Evolutionary conservation across 1,140 invertebrate species (phyloP).

Genomic region (Pseudobourletiella spinata): DNA sequence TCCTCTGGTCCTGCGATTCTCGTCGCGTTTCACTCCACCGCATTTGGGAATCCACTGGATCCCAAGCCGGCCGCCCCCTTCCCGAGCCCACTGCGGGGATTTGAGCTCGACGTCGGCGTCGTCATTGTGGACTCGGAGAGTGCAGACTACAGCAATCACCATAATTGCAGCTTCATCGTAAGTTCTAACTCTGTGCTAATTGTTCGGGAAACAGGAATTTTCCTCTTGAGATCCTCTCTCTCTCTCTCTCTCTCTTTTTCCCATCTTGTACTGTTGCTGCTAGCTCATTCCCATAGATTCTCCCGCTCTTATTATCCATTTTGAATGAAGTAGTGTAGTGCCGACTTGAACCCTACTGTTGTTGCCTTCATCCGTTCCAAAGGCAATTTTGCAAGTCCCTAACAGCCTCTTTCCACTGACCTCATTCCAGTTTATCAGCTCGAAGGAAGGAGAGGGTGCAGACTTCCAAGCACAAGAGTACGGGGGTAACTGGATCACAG

Average conservation of each 20-base stretch:
- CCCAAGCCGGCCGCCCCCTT: slow-evolving; percentile 36
- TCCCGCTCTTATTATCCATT: too few species aligned
- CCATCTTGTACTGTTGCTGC: too few species aligned
- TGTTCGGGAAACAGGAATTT: too few species aligned
- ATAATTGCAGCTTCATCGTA: slow-evolving; percentile 34
- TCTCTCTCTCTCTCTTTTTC: background rate
- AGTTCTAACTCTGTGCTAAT: too few species aligned
- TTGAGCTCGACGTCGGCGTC: slow-evolving; percentile 77
- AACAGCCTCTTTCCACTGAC: too few species aligned
- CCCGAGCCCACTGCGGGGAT: slow-evolving; percentile 56
- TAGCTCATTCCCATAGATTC: too few species aligned
- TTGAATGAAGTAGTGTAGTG: too few species aligned
- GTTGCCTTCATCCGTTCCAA: too few species aligned
- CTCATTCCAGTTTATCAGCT: slow-evolving; percentile 43
- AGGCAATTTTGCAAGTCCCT: too few species aligned
- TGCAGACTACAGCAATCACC: slow-evolving; percentile 51
- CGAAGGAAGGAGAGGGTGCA: slow-evolving; percentile 47
- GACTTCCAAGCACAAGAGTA: slow-evolving; percentile 44
- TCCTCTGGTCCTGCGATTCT: slow-evolving; percentile 59
- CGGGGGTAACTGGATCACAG: slow-evolving; percentile 38
- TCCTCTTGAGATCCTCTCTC: background rate
- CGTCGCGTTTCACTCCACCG: slow-evolving; percentile 56
- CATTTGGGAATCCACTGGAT: slow-evolving; percentile 57
- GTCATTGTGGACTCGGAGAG: slow-evolving; percentile 74
- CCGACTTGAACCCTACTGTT: too few species aligned